phyloP scores from a whole-genome alignment of 2,797 vertebrate genomes.

The Oceanodroma leucorhoa region DNA sequence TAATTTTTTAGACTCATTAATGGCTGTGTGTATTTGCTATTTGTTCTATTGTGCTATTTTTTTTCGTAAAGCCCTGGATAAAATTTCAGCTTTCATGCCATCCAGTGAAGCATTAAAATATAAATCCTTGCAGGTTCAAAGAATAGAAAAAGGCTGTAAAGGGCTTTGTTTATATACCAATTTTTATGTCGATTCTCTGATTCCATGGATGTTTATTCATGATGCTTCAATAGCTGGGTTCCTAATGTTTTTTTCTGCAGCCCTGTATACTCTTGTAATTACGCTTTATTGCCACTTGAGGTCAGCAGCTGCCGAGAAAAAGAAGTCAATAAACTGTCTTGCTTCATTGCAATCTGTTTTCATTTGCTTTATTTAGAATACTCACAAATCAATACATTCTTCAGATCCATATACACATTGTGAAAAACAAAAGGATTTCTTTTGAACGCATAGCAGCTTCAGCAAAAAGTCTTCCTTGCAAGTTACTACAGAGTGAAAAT shows the following conservation, averaged over 20 bases:
- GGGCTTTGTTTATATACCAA: neutral
- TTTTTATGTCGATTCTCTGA: neutral
- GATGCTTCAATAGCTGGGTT: neutral
- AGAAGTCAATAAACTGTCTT: neutral
- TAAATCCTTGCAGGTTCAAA: neutral
- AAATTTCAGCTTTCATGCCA: neutral
- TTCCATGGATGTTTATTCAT: neutral
- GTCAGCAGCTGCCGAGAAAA: conserved; percentile 62
- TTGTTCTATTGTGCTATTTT: neutral
- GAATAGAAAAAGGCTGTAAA: neutral
- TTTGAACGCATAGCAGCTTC: neutral
- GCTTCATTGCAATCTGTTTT: neutral
- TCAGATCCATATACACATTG: conserved; percentile 35
- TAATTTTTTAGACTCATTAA: neutral
- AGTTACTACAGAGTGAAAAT: neutral
- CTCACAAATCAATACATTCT: conserved; percentile 49
- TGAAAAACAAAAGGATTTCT: conserved; percentile 7
- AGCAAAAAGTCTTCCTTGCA: neutral
- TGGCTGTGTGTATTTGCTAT: neutral
- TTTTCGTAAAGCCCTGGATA: neutral
- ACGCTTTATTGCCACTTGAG: conserved; percentile 35
- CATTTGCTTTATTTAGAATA: conserved; percentile 58
- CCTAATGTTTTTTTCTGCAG: neutral
- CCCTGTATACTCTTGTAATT: neutral
- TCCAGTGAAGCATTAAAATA: neutral